Base-by-base conservation (phyloP, 2,797 vertebrate species). In the Manis pentadactyla region DNA sequence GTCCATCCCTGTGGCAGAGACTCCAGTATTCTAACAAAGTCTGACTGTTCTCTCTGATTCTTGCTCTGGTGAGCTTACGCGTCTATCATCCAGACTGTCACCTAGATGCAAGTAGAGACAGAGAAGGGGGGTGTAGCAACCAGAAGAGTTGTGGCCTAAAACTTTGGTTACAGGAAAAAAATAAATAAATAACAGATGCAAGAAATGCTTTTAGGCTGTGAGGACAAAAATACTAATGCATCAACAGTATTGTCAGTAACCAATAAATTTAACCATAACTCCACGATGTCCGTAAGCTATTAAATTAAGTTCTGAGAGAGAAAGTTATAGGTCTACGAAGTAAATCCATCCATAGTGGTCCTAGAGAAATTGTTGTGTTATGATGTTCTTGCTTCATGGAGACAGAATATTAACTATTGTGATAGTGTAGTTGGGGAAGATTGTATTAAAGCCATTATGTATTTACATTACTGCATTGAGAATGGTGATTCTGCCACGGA, bases 251-350 rank as follows among this genome's bases (percentile, higher is more conserved):
- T 77, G 11, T 90, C n/a, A 53, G n/a, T 49, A 74, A 81, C n/a
- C 64, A 74, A 12, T 68, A 64, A 63, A 68, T 42, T 42, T 82
- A 90, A 81, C 89, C 89, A 34, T 66, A 86, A 31, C 29, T 27
- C 10, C n/a, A 84, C 46, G n/a, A 51, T 2, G 79, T 75, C 18
- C 49, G 25, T 25, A 81, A 69, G 6, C 55, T 19, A 5, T 69
- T 79, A 69, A 69, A 64, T 66, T 49, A 82, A 90, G 46, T 42
- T 63, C 8, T 73, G 77, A 89, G 64, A 69, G 57, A 87, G 5
- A 81, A 59, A 1, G 14, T 46, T 78, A 14, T 75, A 27, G 31
- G 34, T 84, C 61, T 88, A 53, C 64, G 55, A 69, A 87, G 66
- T 66, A 59, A 86, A 87, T 31, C 81, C 87, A 51, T 84, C 86